phyloP scores from a whole-genome alignment of 2,888 invertebrate genomes.

The Phyllotreta striolata region DNA sequence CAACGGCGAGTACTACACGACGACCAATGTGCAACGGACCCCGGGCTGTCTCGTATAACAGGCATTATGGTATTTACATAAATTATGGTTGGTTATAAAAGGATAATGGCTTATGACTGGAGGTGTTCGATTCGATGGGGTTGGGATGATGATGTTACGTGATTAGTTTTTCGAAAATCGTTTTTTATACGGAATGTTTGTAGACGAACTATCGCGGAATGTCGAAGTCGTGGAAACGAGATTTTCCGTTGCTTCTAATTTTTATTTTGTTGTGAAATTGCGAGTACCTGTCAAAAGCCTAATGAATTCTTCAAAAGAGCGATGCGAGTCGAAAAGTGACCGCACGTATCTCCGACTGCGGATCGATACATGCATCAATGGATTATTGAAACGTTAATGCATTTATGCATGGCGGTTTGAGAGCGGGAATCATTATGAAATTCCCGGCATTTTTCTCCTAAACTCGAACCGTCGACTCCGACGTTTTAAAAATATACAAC shows the following conservation, averaged over 20 bases:
- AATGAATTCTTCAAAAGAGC: slow-evolving; percentile 14
- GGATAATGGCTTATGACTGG: slow-evolving; percentile 37
- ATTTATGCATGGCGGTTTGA: slow-evolving; percentile 18
- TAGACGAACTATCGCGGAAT: too few relatives aligned
- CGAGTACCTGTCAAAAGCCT: slow-evolving; percentile 9
- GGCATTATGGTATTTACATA: slow-evolving; percentile 62
- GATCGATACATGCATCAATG: slow-evolving; percentile 18
- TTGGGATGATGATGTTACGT: slow-evolving; percentile 23
- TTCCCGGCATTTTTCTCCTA: slow-evolving; percentile 36
- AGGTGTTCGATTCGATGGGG: slow-evolving; percentile 29
- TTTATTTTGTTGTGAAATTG: neutral
- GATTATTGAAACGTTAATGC: slow-evolving; percentile 30
- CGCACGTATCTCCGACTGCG: neutral
- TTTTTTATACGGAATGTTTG: too few relatives aligned
- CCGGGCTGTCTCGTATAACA: slow-evolving; percentile 50
- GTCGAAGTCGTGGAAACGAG: too few relatives aligned
- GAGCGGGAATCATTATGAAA: slow-evolving; percentile 35
- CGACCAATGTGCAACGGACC: slow-evolving; percentile 49
- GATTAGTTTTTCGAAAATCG: neutral
- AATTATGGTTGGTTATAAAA: slow-evolving; percentile 60
- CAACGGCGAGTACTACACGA: slow-evolving; percentile 7
- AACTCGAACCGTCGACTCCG: slow-evolving; percentile 13
- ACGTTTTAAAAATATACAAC: slow-evolving; percentile 31
- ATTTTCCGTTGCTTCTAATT: too few relatives aligned
- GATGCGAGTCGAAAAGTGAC: neutral